Conservation (phyloP, 2,113 vertebrate genomes). For the Nanger granti region DNA sequence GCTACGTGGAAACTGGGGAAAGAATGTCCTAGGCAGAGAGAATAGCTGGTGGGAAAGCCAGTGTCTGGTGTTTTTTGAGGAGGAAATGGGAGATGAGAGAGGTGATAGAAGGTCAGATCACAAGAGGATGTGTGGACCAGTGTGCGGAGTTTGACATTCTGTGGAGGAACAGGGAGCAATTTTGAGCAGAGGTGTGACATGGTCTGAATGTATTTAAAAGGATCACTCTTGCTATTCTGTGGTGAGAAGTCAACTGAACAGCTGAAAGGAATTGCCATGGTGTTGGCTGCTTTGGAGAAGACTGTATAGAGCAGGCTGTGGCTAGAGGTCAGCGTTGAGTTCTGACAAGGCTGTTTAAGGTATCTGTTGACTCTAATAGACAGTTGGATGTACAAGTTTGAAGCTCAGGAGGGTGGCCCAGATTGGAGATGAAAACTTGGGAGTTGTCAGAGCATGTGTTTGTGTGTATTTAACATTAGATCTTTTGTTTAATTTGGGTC, state of each 20-base stretch:
- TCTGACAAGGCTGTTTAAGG: conserved; percentile 1
- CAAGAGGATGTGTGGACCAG: neutral
- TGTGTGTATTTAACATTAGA: neutral
- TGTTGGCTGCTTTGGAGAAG: neutral
- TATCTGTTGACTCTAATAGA: neutral
- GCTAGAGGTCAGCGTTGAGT: neutral
- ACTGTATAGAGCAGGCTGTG: neutral
- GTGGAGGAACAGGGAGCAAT: neutral
- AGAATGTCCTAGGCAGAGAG: neutral
- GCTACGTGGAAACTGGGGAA: neutral
- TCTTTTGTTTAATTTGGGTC: neutral
- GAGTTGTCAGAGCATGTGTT: neutral
- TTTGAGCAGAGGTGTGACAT: neutral
- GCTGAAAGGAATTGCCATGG: neutral
- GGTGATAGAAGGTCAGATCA: neutral
- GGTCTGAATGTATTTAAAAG: neutral
- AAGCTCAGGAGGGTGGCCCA: neutral
- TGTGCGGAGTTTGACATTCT: neutral
- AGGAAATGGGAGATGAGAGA: neutral
- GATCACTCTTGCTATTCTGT: neutral
- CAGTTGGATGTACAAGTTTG: neutral
- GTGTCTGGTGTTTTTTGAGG: neutral
- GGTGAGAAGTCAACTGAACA: neutral
- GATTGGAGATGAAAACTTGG: neutral
- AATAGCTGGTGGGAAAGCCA: neutral